Evolutionary conservation across 2,888 invertebrate species (phyloP).

Genomic region (Tanytarsus gracilentus): DNA sequence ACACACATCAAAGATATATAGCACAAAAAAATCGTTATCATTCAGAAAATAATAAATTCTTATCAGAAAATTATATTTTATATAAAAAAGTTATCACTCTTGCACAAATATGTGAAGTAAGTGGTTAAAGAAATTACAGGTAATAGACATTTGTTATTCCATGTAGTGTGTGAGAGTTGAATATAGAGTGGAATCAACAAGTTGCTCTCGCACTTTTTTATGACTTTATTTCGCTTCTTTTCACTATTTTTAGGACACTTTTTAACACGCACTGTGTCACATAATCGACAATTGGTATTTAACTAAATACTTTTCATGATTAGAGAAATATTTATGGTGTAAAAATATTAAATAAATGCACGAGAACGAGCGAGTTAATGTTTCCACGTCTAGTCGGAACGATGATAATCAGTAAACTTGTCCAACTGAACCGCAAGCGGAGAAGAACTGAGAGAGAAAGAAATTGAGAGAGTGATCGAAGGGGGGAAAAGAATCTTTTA

Average conservation of each 20-base stretch:
- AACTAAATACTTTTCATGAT: conserved; percentile 1
- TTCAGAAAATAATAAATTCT: too few species aligned
- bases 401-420: conserved; percentile 6
- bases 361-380: not conserved
- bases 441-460: not conserved
- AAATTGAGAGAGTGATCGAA: too few species aligned
- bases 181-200: conserved; percentile 18
- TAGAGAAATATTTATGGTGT: conserved; percentile 3
- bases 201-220: conserved; percentile 6
- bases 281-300: not conserved
- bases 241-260: not conserved
- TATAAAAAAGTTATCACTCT: not conserved
- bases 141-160: conserved; percentile 23
- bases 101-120: not conserved
- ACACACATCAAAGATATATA: not conserved
- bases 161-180: too few species aligned
- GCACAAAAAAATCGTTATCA: conserved; percentile 3
- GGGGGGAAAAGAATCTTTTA: too few species aligned
- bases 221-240: not conserved
- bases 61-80: not conserved
- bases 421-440: not conserved
- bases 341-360: conserved; percentile 17
- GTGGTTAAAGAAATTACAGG: conserved; percentile 18
- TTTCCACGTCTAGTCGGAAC: conserved; percentile 4
- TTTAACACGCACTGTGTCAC: not conserved